A percentile compares a stretch with the other conserved stretches of the same genome.
Evolutionary conservation across 2,888 invertebrate genomes (phyloP).

Genomic region (Bruchidius siliquastri): DNA sequence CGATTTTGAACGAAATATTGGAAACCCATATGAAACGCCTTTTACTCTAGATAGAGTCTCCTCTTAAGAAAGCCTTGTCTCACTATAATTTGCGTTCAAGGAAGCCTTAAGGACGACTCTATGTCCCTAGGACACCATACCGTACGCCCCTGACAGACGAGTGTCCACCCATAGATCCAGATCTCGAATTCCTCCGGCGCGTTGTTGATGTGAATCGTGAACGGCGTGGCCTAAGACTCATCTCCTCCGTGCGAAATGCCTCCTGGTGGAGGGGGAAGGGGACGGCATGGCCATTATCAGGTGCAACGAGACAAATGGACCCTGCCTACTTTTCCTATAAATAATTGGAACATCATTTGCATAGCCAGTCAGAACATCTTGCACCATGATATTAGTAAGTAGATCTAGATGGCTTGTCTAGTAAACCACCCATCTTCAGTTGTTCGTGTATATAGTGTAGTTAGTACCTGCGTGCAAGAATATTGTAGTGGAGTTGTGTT

Average conservation of each 20-base stretch:
- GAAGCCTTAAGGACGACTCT: no score
- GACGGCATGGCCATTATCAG: not conserved
- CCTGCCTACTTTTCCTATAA: not conserved
- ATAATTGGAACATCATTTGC: slow-evolving; percentile 1
- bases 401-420: not conserved
- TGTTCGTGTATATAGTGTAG: not conserved
- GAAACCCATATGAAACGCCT: no score
- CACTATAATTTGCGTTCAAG: no score
- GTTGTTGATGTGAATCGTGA: not conserved
- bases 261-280: not conserved
- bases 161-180: not conserved
- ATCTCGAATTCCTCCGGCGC: not conserved
- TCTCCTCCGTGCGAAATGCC: not conserved
- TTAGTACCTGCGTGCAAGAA: not conserved
- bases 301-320: not conserved
- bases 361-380: not conserved
- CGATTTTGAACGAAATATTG: no score
- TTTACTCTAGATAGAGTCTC: no score
- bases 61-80: no score
- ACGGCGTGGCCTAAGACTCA: not conserved
- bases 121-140: no score
- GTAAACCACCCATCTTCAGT: not conserved
- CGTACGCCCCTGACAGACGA: not conserved
- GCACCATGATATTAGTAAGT: not conserved
- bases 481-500: not conserved